A percentile compares a stretch with the other conserved stretches of the same genome.
Evolutionary conservation across 2,797 vertebrate species (phyloP).

Genomic region (Chrysocyon brachyurus): DNA sequence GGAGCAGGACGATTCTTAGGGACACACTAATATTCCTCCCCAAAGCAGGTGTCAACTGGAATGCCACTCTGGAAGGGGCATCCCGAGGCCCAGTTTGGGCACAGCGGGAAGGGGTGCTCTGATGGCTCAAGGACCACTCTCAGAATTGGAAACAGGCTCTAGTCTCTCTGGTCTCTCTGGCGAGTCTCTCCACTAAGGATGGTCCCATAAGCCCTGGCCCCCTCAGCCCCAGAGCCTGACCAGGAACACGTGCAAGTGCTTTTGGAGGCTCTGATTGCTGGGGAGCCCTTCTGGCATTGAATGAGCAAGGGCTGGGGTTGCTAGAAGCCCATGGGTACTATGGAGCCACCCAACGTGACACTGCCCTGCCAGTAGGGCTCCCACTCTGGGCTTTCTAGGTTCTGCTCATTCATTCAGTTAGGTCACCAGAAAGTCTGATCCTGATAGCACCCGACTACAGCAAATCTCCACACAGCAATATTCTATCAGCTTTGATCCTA

Average conservation of each 20-base stretch:
- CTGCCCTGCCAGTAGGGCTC: neutral
- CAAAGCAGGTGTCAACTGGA: fast-evolving
- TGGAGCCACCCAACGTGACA: fast-evolving
- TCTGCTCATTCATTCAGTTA: neutral
- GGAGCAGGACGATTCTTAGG: neutral
- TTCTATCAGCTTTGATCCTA: neutral
- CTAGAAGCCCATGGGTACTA: neutral
- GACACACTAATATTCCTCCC: neutral
- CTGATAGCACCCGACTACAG: neutral
- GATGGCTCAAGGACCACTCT: neutral
- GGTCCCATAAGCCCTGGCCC: too few relatives aligned
- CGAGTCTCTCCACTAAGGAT: neutral
- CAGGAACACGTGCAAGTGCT: fast-evolving
- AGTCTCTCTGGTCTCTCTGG: neutral
- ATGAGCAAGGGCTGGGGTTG: fast-evolving
- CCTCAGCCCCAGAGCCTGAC: neutral
- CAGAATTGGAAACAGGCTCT: neutral
- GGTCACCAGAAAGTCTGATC: neutral
- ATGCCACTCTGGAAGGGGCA: too few relatives aligned
- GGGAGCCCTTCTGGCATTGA: neutral
- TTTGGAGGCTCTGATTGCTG: neutral
- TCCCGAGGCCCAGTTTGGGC: neutral
- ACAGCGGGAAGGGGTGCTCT: neutral
- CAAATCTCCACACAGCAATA: neutral
- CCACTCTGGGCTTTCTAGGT: neutral